Evolutionary conservation across 2,888 invertebrate species (phyloP), one percentile per base, ranked within the genome.

Genomic region (Pachydiplax longipennis): DNA sequence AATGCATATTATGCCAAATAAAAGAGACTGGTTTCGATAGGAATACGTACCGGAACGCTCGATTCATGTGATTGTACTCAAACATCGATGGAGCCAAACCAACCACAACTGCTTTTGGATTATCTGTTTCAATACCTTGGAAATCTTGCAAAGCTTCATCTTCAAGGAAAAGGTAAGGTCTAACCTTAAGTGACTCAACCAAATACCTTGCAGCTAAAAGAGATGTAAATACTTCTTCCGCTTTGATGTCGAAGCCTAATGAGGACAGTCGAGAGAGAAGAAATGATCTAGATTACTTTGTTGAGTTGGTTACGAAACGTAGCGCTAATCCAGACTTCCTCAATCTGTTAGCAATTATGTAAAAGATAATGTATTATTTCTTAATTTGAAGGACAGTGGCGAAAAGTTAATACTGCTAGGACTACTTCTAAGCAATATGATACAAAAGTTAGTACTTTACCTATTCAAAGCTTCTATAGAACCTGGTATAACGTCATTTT

Each of bases 281-380:
- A 37, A 95, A 94, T 91, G 94, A 94, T 91, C 95, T 95, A 0
- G 97, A 97, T 93, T 98, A 97, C 93, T 97, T 97, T 0, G 97
- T 97, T 0, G 98, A 98, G 92, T 98, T 98, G 18, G 98, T 98
- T 0, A 98, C 97, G 94, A 98, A 98, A 93, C 96, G 96, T 15
- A 97, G 94, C 44, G 94, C 93, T 0, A 97, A 92, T 90, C 95
- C 95, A 22, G 95, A 93, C n/a, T 93, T 92, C 73, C 96, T 94
- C 90, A 97, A 94, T 93, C 96, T 96, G 92, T 73, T 73, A 48
- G 92, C 93, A 53, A 65, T 58, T 12, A 83, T 90, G 13, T 40
- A 35, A 48, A 80, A 90, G 48, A 48, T 37, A 48, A 8, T 22
- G 12, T 40, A 8, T 44, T 80, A 18, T 22, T 31, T 73, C 22